These are phyloP conservation scores for Pangasius larnaudii DNA, from an alignment of 2,797 vertebrate species.

Conservation along the genomic window DNA sequence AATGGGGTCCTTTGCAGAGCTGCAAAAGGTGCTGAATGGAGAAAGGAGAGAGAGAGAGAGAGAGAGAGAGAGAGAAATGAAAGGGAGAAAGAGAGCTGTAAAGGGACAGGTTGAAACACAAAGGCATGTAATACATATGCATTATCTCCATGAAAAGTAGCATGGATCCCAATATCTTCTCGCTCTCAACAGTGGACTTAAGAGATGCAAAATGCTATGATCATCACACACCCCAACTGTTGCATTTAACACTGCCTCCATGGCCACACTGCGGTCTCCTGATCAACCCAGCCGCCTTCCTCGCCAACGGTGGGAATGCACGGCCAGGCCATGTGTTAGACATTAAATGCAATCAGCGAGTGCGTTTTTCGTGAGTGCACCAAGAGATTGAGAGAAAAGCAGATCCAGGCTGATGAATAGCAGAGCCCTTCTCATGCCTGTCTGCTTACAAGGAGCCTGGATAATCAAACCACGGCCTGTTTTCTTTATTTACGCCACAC, in stretches of 20 bases:
- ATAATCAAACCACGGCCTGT: slow-evolving; percentile 63
- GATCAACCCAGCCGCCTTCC: slow-evolving; percentile 54
- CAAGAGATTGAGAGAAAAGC: slow-evolving; percentile 60
- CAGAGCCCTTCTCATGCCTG: slow-evolving; percentile 63
- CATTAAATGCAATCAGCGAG: slow-evolving; percentile 67
- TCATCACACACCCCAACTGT: slow-evolving; percentile 37
- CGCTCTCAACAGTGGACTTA: neutral
- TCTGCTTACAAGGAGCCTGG: slow-evolving; percentile 59
- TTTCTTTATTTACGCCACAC: slow-evolving; percentile 65
- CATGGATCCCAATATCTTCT: neutral
- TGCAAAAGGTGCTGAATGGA: slow-evolving; percentile 53
- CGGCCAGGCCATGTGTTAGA: slow-evolving; percentile 64
- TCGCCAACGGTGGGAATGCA: slow-evolving; percentile 57
- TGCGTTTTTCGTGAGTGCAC: slow-evolving; percentile 54
- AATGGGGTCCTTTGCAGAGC: slow-evolving; percentile 45
- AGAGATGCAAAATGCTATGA: slow-evolving; percentile 25
- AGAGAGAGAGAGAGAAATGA: slow-evolving; percentile 38
- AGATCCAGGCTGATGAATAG: slow-evolving; percentile 65
- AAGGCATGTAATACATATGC: slow-evolving; percentile 2
- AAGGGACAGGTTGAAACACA: slow-evolving; percentile 14
- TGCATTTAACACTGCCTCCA: slow-evolving; percentile 38
- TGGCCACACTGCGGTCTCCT: slow-evolving; percentile 40
- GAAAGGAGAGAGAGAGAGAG: slow-evolving; percentile 25
- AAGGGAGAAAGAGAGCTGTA: neutral
- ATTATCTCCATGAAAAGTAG: neutral